Base-by-base conservation (phyloP, 2,888 invertebrate genomes). In the Omphaloscelis lunosa region DNA sequence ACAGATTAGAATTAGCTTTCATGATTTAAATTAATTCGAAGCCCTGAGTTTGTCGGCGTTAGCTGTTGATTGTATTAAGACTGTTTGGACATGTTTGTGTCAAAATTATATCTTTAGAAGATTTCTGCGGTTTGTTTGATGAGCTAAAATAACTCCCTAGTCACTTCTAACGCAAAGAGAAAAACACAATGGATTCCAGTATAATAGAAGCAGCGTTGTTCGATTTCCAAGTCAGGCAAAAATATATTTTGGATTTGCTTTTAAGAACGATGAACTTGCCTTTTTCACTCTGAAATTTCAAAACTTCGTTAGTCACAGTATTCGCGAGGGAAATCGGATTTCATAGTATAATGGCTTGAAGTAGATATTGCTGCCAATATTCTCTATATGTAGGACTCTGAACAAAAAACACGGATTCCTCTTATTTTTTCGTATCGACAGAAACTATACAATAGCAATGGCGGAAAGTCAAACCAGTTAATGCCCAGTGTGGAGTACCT, bases 1-100 rank as follows among this genome's bases (percentile, higher is more conserved):
- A 66, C 70, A 67, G 75, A 84, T 86, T 82, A 75, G 71, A 80
- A 82, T 84, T 86, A 72, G 77, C n/a, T 74, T 86, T 76, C 12
- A 62, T 59, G 62, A 1, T 82, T 74, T 69, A 59, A 82, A 82
- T 86, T 72, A 75, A 72, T 70, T 70, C n/a, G 12, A 82, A 77
- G n/a, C 34, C 29, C 39, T 34, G 8, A 65, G 15, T 73, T 69
- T n/a, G 34, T 20, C 4, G 8, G 56, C 27, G 34, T 51, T 34
- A 12, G 17, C 11, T 27, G 15, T 56, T 23, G 17, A 39, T 48
- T 63, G 56, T 58, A 23, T 58, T 15, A 39, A 29, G n/a, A 7
- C 34, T 34, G 17, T 3, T 67, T 29, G 2, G 15, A 48, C 9
- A 39, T 29, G n/a, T 5, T 45, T 58, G 17, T 15, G 6, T 29